Percentiles rank a stretch among this genome's conserved stretches.
phyloP scores from a whole-genome alignment of 2,888 invertebrate genomes.

The Clanis bilineata region DNA sequence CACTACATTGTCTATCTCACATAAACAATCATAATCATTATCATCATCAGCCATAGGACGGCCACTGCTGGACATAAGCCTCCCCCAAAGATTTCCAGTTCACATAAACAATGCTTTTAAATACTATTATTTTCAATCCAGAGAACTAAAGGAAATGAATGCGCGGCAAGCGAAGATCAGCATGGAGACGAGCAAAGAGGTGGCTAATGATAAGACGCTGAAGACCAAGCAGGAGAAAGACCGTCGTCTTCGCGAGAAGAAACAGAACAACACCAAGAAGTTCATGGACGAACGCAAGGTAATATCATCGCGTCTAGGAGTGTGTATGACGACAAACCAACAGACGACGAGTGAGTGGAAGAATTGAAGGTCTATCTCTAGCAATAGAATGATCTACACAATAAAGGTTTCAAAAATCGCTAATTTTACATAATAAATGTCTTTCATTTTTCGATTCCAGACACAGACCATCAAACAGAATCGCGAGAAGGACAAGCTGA shows the following conservation, averaged over 20 bases:
- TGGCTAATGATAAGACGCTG: slow-evolving; percentile 96
- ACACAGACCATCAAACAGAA: slow-evolving; percentile 93
- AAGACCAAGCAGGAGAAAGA: slow-evolving; percentile 99
- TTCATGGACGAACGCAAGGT: slow-evolving; percentile 97
- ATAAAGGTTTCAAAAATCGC: too few species aligned
- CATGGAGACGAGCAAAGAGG: slow-evolving; percentile 98
- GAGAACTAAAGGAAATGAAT: slow-evolving; percentile 98
- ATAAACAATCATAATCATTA: too few species aligned
- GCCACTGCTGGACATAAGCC: too few species aligned
- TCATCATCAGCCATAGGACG: too few species aligned
- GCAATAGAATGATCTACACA: too few species aligned
- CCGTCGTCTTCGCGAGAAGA: slow-evolving; percentile 94
- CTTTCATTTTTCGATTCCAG: slow-evolving; percentile 49
- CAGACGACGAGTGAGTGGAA: too few species aligned
- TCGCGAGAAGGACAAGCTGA: slow-evolving; percentile 95
- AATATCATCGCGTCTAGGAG: too few species aligned
- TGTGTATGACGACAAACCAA: too few species aligned
- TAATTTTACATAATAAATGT: background rate
- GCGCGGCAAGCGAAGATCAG: slow-evolving; percentile 96
- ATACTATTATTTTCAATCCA: slow-evolving; percentile 53
- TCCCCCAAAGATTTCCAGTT: too few species aligned
- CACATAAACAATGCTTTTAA: too few species aligned
- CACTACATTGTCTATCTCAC: too few species aligned
- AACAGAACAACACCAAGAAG: slow-evolving; percentile 98
- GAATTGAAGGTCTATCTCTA: too few species aligned